Evolutionary conservation across 2,888 invertebrate species (phyloP).

Genomic region (Chrysolina americana): DNA sequence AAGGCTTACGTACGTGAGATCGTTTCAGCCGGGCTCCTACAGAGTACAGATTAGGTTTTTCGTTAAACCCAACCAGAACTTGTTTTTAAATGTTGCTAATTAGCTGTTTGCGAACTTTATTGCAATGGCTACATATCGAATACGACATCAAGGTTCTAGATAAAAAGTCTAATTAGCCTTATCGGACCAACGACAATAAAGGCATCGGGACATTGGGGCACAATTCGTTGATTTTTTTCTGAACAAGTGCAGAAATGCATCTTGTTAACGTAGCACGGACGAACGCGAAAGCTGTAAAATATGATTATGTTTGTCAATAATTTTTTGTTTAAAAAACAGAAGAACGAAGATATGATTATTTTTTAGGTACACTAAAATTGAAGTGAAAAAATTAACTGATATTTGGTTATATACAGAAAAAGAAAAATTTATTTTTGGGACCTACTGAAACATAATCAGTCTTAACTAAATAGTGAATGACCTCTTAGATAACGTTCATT

Average conservation of each 20-base stretch:
- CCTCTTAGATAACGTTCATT: too few relatives aligned
- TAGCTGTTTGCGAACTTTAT: conserved; percentile 49
- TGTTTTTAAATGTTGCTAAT: conserved; percentile 46
- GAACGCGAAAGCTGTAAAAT: too few relatives aligned
- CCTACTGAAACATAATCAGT: too few relatives aligned
- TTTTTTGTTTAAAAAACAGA: too few relatives aligned
- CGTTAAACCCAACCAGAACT: conserved; percentile 46
- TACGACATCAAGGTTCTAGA: conserved; percentile 11
- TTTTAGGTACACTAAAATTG: too few relatives aligned
- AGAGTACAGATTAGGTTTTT: conserved; percentile 50
- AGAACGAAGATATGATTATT: too few relatives aligned
- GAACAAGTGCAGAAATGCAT: neutral
- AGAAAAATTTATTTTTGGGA: too few relatives aligned
- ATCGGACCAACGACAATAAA: conserved; percentile 14
- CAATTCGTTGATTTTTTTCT: neutral
- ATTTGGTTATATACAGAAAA: too few relatives aligned
- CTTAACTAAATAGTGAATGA: too few relatives aligned
- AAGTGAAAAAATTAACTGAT: too few relatives aligned
- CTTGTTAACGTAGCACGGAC: too few relatives aligned
- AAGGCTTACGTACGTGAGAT: conserved; percentile 50
- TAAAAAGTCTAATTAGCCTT: conserved; percentile 29
- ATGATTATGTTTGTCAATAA: too few relatives aligned
- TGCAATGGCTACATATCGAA: conserved; percentile 30
- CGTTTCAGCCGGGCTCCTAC: conserved; percentile 43
- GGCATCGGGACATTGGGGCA: conserved; percentile 5